Evolutionary conservation across 2,113 vertebrate species (phyloP).

Genomic region (Capricornis sumatraensis): DNA sequence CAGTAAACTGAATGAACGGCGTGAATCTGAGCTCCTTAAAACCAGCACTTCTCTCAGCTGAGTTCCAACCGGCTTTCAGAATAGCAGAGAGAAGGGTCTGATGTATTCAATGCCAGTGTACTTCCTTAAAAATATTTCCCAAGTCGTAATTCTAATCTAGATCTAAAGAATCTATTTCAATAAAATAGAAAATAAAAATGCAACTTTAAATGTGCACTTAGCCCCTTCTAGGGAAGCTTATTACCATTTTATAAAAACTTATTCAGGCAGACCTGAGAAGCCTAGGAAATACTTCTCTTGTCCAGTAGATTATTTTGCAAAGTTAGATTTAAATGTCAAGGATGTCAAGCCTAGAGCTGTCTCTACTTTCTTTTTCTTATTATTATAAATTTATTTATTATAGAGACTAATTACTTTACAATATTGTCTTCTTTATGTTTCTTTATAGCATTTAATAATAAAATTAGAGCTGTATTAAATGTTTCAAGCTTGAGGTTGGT

Average conservation of each 20-base stretch:
- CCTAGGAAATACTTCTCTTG: not conserved
- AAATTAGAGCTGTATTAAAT: slow-evolving; percentile 37
- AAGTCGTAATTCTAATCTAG: not conserved
- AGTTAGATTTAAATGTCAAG: slow-evolving; percentile 49
- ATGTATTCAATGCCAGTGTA: not conserved
- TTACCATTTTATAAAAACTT: not conserved
- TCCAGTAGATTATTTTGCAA: slow-evolving; percentile 2
- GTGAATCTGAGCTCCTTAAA: slow-evolving; percentile 2
- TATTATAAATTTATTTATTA: too few relatives aligned
- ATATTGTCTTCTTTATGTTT: too few relatives aligned
- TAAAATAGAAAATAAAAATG: slow-evolving; percentile 25
- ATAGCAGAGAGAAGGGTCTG: not conserved
- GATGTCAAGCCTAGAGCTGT: not conserved
- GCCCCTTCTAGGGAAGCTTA: not conserved
- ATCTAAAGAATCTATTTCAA: slow-evolving; percentile 25
- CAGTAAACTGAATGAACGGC: not conserved
- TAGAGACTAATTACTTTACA: too few relatives aligned
- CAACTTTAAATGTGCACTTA: not conserved
- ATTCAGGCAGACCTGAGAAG: not conserved
- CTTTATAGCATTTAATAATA: slow-evolving; percentile 36
- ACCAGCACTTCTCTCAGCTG: not conserved
- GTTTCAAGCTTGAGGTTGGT: not conserved
- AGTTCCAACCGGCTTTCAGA: slow-evolving; percentile 14
- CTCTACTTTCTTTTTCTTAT: not conserved
- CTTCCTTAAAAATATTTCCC: not conserved